A percentile compares a stretch with the other conserved stretches of the same genome.
Evolutionary conservation across 2,113 vertebrate genomes (phyloP).

Genomic region (Meleagris gallopavo): DNA sequence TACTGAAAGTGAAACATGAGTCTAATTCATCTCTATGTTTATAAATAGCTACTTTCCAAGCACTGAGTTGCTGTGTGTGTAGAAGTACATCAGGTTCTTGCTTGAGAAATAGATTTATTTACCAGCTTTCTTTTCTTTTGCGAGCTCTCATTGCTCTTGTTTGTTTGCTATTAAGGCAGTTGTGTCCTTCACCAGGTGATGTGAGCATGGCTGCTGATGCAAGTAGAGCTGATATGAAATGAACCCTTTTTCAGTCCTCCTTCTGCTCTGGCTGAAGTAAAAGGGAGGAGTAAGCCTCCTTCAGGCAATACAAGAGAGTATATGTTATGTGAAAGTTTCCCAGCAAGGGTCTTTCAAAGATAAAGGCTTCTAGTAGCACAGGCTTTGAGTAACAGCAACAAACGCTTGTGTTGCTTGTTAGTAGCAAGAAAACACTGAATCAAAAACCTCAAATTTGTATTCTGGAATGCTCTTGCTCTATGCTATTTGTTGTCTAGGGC

Average conservation of each 20-base stretch:
- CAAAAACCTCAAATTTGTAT: not conserved
- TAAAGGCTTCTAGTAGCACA: not conserved
- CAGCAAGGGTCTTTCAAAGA: not conserved
- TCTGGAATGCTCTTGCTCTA: not conserved
- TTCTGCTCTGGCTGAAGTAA: not conserved
- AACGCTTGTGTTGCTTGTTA: not conserved
- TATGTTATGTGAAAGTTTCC: not conserved
- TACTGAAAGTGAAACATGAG: constrained; percentile 53
- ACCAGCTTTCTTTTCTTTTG: not conserved
- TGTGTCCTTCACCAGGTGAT: not conserved
- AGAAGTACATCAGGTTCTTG: not conserved
- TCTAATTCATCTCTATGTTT: constrained; percentile 45
- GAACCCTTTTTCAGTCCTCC: not conserved
- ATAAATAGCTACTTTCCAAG: constrained; percentile 72
- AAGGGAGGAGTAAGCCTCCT: not conserved
- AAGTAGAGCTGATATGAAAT: not conserved
- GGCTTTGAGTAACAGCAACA: not conserved
- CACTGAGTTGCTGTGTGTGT: constrained; percentile 2
- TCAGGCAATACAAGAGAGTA: not conserved
- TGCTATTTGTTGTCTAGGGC: not conserved
- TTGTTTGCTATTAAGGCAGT: not conserved
- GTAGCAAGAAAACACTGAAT: not conserved
- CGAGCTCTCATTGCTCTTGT: not conserved
- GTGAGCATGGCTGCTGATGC: not conserved
- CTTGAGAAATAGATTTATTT: not conserved